Evolutionary conservation across 1,140 invertebrate species (phyloP).

Genomic region (Drosophila lacertosa): DNA sequence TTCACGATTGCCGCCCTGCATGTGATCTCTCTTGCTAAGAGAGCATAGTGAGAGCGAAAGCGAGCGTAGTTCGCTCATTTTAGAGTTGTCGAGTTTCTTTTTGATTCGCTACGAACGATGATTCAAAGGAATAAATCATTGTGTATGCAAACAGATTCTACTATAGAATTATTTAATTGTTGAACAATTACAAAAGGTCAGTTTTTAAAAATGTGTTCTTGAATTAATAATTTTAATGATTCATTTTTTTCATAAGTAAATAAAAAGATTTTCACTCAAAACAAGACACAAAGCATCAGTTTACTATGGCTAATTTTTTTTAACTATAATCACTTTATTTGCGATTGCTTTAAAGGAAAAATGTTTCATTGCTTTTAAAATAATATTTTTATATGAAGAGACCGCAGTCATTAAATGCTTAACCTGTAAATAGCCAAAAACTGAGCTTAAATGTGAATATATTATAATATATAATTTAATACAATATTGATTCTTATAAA

Average conservation of each 20-base stretch:
- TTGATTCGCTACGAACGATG: background rate
- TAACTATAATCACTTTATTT: too few relatives aligned
- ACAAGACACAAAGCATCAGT: too few relatives aligned
- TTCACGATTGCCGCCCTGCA: slow-evolving; percentile 17
- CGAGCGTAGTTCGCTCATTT: background rate
- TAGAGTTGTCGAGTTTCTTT: slow-evolving; percentile 54
- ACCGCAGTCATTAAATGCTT: too few relatives aligned
- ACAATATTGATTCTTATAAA: slow-evolving; percentile 58
- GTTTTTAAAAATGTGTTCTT: background rate
- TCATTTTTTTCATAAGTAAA: too few relatives aligned
- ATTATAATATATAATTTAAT: slow-evolving; percentile 55
- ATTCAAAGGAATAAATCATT: slow-evolving; percentile 15
- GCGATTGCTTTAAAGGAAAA: too few relatives aligned
- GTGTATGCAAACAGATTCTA: background rate
- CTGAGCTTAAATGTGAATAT: slow-evolving; percentile 37
- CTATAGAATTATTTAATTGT: slow-evolving; percentile 1
- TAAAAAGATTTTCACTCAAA: too few relatives aligned
- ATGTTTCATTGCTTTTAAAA: too few relatives aligned
- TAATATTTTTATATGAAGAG: too few relatives aligned
- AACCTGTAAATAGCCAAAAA: background rate
- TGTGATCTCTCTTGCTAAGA: slow-evolving; percentile 5
- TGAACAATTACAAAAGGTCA: background rate
- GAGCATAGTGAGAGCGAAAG: slow-evolving; percentile 2
- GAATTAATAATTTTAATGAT: too few relatives aligned
- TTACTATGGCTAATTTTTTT: too few relatives aligned